phyloP scores from a whole-genome alignment of 2,888 invertebrate genomes.

The Microctonus aethiopoides region DNA sequence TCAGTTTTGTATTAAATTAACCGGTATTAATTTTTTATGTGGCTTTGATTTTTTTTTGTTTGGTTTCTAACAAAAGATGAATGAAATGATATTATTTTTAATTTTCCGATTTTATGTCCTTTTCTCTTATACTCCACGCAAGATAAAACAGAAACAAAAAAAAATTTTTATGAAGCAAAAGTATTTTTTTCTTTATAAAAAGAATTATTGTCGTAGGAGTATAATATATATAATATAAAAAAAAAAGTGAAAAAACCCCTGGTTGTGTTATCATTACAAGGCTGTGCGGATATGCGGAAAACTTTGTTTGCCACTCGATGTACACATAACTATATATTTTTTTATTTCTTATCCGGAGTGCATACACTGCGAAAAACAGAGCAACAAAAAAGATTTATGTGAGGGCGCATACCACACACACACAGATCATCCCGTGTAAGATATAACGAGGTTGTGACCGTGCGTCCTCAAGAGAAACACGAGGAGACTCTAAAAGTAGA shows the following conservation, averaged over 20 bases:
- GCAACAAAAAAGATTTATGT: slow-evolving; percentile 44
- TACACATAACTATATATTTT: not conserved
- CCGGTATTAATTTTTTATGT: not conserved
- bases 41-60: not conserved
- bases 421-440: slow-evolving; percentile 40
- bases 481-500: slow-evolving; percentile 22
- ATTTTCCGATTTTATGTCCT: slow-evolving; percentile 7
- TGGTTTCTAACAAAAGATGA: not conserved
- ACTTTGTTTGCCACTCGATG: slow-evolving; percentile 50
- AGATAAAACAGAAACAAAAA: not conserved
- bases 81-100: slow-evolving; percentile 13
- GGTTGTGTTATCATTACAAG: slow-evolving; percentile 53
- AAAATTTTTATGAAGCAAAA: not conserved
- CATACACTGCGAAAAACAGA: not conserved
- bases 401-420: slow-evolving; percentile 17
- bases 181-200: not conserved
- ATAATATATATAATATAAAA: not conserved
- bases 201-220: not conserved
- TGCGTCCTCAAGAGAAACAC: slow-evolving; percentile 27
- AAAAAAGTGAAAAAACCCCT: slow-evolving; percentile 4
- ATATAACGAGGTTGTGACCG: slow-evolving; percentile 51
- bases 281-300: slow-evolving; percentile 45
- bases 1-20: not conserved
- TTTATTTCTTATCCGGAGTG: slow-evolving; percentile 25
- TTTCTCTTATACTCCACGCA: not conserved